Evolutionary conservation across 2,888 invertebrate genomes (phyloP), one percentile per base, ranked within the genome.

Genomic region (Lycophotia porphyrea): DNA sequence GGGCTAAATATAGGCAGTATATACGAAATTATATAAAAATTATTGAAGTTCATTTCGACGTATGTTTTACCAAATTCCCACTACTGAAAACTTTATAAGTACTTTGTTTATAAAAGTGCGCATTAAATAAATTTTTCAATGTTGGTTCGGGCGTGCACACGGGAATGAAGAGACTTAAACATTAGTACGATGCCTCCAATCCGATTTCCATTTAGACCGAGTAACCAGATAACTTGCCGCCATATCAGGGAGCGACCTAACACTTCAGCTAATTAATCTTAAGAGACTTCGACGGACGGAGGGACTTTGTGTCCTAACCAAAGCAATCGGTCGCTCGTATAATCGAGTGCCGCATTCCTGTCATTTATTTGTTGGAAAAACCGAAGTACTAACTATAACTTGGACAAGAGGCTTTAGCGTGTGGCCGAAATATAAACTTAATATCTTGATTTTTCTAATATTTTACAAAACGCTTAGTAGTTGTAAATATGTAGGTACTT

Each of bases 191-290:
- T 39, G 63, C n/a, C 24, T 34, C 3, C 24, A 44, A 69, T 60
- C 69, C 31, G 36, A 52, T 47, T 70, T 39, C n/a, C 31, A 71
- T 55, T 71, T 63, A 18, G 24, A 47, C 39, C 9, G 18, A 47
- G 39, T 78, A 44, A 52, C 47, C 52, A 39, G 15, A 8, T 78
- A 76, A 78, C 71, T 52, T 24, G 24, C 21, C 5, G 11, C 13
- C 39, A 52, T 31, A 76, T 71, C 63, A 39, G 63, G 47, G 39
- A 47, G 71, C 24, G 60, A 52, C 76, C 31, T 27, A 60, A 63
- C 36, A 64, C 55, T 71, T 78, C 18, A 39, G 63, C 44, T 78
- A 78, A 78, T 77, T 78, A 77, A 71, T 78, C 61, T 42, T 4
- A 34, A 67, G 44, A 47, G 31, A n/a, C 13, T n/a, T n/a, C n/a